Percentiles rank a stretch among this genome's conserved stretches.
These are phyloP conservation scores for Enteromius fasciolatus DNA, from an alignment of 2,797 vertebrate species.

Conservation along the genomic window DNA sequence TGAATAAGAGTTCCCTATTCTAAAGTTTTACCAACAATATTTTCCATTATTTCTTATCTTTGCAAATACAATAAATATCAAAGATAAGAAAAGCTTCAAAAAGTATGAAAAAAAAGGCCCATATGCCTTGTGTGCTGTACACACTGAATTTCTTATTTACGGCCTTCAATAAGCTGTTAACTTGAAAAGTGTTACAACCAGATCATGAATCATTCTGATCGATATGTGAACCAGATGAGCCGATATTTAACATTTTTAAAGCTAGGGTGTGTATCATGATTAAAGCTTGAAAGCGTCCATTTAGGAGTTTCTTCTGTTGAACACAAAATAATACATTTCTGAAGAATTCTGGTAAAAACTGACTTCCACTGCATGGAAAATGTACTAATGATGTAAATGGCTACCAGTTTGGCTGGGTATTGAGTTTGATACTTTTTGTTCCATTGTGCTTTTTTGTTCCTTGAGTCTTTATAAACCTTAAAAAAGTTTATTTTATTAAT, in stretches of 20 bases:
- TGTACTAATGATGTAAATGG: background rate
- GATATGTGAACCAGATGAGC: background rate
- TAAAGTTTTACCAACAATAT: no score
- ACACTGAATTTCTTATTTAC: background rate
- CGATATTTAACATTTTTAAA: background rate
- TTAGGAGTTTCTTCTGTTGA: background rate
- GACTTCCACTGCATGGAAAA: background rate
- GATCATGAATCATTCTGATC: background rate
- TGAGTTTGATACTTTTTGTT: background rate
- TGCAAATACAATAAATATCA: background rate
- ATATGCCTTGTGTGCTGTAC: background rate
- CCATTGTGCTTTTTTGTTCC: background rate
- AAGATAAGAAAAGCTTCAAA: background rate
- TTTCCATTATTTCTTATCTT: background rate
- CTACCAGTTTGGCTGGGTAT: background rate
- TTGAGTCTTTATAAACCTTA: background rate
- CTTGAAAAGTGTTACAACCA: background rate
- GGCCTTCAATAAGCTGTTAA: background rate
- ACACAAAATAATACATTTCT: background rate
- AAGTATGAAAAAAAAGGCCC: background rate
- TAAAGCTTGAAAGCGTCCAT: background rate
- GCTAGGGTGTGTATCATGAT: no score
- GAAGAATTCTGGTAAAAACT: background rate
- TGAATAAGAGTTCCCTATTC: no score
- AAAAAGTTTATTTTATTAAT: background rate